A percentile compares a stretch with the other conserved stretches of the same genome.
Evolutionary conservation across 2,113 vertebrate genomes (phyloP).

Genomic region (Amphilophus citrinellus): DNA sequence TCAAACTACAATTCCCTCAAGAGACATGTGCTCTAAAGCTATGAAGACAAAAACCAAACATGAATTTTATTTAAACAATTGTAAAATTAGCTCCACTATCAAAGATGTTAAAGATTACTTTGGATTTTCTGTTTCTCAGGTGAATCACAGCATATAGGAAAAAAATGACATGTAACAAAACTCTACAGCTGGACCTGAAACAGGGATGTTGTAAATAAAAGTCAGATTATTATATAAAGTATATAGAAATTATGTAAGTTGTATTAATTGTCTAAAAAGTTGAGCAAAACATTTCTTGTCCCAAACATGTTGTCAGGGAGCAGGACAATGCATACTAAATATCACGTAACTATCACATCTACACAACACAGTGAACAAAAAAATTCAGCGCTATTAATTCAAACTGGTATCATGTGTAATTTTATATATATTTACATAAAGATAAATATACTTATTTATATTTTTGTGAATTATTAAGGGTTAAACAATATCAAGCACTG

Average conservation of each 20-base stretch:
- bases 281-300: too few species aligned
- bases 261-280: too few species aligned
- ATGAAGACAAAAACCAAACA: background rate
- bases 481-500: background rate
- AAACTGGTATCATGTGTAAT: background rate
- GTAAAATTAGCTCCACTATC: background rate
- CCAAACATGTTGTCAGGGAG: too few species aligned
- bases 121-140: background rate
- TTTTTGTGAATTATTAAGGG: background rate
- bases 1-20: background rate
- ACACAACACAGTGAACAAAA: background rate
- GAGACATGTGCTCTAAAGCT: background rate
- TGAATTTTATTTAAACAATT: background rate
- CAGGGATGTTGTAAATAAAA: too few species aligned
- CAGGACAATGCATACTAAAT: too few species aligned
- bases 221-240: too few species aligned
- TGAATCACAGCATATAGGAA: background rate
- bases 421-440: background rate
- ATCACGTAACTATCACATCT: too few species aligned
- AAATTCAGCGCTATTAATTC: background rate
- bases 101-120: background rate
- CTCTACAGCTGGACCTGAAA: background rate
- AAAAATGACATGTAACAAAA: background rate
- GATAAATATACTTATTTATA: background rate
- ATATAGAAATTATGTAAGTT: too few species aligned